phyloP scores from a whole-genome alignment of 2,888 invertebrate species.

The Chalcosyrphus nemorum region DNA sequence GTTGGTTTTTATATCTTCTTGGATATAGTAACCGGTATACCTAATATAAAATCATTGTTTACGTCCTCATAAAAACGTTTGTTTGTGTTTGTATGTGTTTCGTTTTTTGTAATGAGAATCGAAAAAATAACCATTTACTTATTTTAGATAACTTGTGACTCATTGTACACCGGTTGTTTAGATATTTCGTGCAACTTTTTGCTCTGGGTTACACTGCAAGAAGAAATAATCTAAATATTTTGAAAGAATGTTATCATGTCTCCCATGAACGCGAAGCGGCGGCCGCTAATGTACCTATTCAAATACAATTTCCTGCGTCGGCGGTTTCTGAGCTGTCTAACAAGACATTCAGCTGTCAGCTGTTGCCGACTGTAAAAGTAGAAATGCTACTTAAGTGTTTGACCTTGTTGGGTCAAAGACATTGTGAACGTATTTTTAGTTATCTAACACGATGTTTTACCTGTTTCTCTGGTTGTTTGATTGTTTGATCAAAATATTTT shows the following conservation, averaged over 20 bases:
- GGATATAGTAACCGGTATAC: neutral
- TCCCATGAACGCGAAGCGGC: slow-evolving; percentile 11
- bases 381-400: neutral
- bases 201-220: neutral
- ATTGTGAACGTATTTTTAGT: neutral
- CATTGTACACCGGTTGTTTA: slow-evolving; percentile 9
- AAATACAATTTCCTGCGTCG: neutral
- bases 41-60: neutral
- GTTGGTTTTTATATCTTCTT: neutral
- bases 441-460: neutral
- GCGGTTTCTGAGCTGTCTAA: neutral
- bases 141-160: slow-evolving; percentile 9
- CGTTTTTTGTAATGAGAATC: neutral
- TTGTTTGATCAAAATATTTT: neutral
- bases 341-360: neutral
- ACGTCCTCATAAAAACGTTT: no score
- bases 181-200: slow-evolving; percentile 21
- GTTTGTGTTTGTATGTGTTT: neutral
- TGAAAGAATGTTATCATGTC: slow-evolving; percentile 13
- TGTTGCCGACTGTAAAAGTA: neutral
- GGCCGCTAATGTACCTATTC: neutral
- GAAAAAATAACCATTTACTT: neutral
- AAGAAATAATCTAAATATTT: slow-evolving; percentile 29
- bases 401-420: slow-evolving; percentile 13
- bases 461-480: neutral